Percentiles rank a stretch among this genome's conserved stretches.
Conservation (phyloP, 2,797 vertebrate species). For the Bovichtus variegatus region DNA sequence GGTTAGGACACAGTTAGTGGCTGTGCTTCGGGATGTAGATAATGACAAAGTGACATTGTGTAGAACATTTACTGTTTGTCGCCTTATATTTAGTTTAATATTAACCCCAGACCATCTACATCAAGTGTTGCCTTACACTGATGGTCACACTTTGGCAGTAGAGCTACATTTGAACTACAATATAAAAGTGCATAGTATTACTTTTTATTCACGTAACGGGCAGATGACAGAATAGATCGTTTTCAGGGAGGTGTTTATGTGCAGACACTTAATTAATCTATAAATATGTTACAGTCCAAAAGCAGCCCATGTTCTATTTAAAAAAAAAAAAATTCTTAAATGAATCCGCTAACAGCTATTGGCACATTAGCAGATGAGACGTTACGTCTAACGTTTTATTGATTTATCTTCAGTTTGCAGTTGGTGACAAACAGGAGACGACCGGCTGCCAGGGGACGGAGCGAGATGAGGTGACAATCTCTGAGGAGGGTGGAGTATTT, state of each 20-base stretch:
- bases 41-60: background rate
- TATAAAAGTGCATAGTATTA: background rate
- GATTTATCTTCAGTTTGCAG: conserved; percentile 22
- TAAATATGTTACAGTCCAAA: background rate
- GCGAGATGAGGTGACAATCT: conserved; percentile 45
- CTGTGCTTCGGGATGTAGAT: background rate
- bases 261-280: conserved; percentile 16
- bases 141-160: background rate
- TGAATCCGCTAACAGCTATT: background rate
- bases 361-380: conserved; percentile 1
- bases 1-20: background rate
- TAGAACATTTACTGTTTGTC: background rate
- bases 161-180: background rate
- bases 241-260: conserved; percentile 22
- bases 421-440: conserved; percentile 52
- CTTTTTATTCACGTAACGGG: conserved; percentile 3
- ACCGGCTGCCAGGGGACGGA: conserved; percentile 2
- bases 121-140: background rate
- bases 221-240: background rate
- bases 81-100: background rate
- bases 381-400: background rate
- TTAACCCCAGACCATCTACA: background rate
- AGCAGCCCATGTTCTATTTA: background rate
- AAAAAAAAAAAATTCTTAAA: background rate
- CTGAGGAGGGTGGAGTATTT: conserved; percentile 39